Evolutionary conservation across 2,888 invertebrate species (phyloP), one percentile per base, ranked within the genome.

Genomic region (Acronicta leporina): DNA sequence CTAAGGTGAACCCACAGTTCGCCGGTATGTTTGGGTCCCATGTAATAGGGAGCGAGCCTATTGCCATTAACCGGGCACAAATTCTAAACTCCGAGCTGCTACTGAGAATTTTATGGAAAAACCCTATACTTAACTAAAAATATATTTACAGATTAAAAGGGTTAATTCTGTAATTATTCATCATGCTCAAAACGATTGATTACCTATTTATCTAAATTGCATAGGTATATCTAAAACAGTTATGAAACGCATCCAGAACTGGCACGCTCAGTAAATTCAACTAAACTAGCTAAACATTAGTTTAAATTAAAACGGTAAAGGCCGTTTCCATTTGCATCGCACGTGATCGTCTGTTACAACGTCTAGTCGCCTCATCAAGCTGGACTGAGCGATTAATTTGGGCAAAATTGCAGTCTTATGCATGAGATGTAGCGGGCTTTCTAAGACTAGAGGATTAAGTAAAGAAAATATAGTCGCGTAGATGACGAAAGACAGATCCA

Each of bases 311-410:
- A 79, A 79, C 86, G 78, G 82, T 83, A 86, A 77, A 92, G 92
- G 92, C 89, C 92, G 87, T 87, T 85, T 92, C 83, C 90, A 94
- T 94, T 93, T 92, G 94, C 92, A 91, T 91, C 78, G 87, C 92
- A 86, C 94, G 93, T 93, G 93, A 92, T 87, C 83, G 94, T 93
- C 94, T 93, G 92, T 85, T 80, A 77, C 76, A 70, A 73, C 83
- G 94, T 94, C 94, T 94, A 94, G 92, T 88, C 92, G 82, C 75
- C 87, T 89, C 92, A 92, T 94, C 92, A 92, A 76, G 79, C 72
- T 73, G 77, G 78, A 80, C 79, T 69, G 79, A 76, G 79, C 85
- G 86, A 90, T 89, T 92, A 91, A 91, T 91, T 90, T 85, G 84
- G 83, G 80, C 77, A 81, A 80, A 77, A 79, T 70, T 47, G 52